Evolutionary conservation across 2,888 invertebrate species (phyloP).

Genomic region (Epistrophe grossulariae): DNA sequence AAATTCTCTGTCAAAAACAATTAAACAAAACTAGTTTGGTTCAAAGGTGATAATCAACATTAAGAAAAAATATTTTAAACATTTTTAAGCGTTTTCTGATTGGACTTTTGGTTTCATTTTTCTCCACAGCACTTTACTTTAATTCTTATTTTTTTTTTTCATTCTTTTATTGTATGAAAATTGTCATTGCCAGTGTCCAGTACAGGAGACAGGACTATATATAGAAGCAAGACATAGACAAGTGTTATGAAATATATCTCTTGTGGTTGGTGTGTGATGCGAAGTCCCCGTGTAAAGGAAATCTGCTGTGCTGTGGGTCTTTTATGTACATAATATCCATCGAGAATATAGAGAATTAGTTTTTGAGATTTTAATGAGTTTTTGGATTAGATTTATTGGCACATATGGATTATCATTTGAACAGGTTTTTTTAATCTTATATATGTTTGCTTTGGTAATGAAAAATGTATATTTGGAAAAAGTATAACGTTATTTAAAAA

Average conservation of each 20-base stretch:
- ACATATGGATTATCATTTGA: slow-evolving; percentile 61
- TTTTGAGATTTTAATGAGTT: slow-evolving; percentile 72
- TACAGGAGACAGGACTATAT: neutral
- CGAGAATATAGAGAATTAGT: neutral
- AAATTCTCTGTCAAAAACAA: too few relatives aligned
- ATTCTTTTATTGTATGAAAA: slow-evolving; percentile 35
- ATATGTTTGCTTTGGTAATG: slow-evolving; percentile 58
- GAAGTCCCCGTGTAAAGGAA: slow-evolving; percentile 15
- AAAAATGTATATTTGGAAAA: slow-evolving; percentile 17
- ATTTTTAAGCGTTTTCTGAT: too few relatives aligned
- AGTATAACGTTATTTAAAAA: slow-evolving; percentile 8
- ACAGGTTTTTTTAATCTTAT: slow-evolving; percentile 46
- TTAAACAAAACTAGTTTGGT: too few relatives aligned
- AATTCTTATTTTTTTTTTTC: slow-evolving; percentile 15
- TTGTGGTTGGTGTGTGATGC: neutral
- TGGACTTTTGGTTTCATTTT: neutral
- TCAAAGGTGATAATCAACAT: too few relatives aligned
- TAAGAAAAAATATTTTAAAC: too few relatives aligned
- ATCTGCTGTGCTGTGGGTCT: neutral
- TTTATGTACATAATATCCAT: slow-evolving; percentile 5
- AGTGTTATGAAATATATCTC: slow-evolving; percentile 32
- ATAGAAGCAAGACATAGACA: slow-evolving; percentile 15
- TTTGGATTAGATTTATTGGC: slow-evolving; percentile 66
- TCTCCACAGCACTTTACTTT: neutral
- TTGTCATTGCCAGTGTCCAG: slow-evolving; percentile 3